Conservation (phyloP, 2,888 invertebrate species). For the Coenonympha glycerion region DNA sequence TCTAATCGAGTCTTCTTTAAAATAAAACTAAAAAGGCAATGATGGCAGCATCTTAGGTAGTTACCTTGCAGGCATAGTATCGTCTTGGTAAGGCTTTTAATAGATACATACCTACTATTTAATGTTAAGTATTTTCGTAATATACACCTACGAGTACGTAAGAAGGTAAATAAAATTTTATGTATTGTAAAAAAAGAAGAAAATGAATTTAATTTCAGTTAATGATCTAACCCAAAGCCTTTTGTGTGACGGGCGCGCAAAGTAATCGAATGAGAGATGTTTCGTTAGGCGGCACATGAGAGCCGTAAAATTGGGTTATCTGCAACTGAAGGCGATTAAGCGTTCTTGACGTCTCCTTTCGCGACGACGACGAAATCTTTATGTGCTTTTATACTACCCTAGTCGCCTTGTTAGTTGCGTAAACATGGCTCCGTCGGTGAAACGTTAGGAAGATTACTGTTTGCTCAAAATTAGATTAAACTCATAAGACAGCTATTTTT, state of each 20-base stretch:
- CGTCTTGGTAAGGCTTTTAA: too few relatives aligned
- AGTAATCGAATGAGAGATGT: slow-evolving; percentile 30
- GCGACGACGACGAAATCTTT: slow-evolving; percentile 22
- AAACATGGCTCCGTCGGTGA: slow-evolving; percentile 2
- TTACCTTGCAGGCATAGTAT: too few relatives aligned
- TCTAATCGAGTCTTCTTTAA: too few relatives aligned
- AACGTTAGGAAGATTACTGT: not conserved
- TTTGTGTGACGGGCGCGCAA: slow-evolving; percentile 22
- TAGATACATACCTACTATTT: too few relatives aligned
- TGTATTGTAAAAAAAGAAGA: too few relatives aligned
- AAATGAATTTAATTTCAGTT: not conserved
- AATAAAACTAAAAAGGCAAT: too few relatives aligned
- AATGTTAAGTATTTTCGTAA: too few relatives aligned
- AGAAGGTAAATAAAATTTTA: too few relatives aligned
- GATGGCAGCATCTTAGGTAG: too few relatives aligned
- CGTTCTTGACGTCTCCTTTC: slow-evolving; percentile 27
- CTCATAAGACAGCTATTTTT: not conserved
- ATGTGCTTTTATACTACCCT: slow-evolving; percentile 21
- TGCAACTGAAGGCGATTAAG: slow-evolving; percentile 30
- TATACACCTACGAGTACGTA: too few relatives aligned
- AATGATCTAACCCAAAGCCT: slow-evolving; percentile 11
- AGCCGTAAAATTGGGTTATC: slow-evolving; percentile 32
- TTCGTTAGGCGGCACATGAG: slow-evolving; percentile 29
- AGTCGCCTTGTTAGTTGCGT: slow-evolving; percentile 9
- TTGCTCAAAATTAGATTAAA: not conserved